Base-by-base conservation (phyloP, 2,113 vertebrate genomes). In the Sclerurus mexicanus region DNA sequence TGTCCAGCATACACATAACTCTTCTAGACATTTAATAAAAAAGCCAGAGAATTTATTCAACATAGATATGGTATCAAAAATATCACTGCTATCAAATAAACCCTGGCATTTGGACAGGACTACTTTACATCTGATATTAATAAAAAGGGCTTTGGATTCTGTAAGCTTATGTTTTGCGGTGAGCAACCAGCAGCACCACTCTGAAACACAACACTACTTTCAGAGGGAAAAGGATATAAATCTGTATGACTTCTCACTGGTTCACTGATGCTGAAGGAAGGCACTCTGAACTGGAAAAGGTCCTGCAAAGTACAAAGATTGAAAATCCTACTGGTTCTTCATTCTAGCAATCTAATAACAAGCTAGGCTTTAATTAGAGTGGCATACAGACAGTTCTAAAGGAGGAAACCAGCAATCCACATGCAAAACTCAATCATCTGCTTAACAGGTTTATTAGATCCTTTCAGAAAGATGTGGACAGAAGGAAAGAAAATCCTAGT, bases 101-200 rank as follows among this genome's bases (percentile, higher is more conserved):
- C 40, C 37, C 40, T 86, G 74, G 76, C 74, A 96, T 95, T 97
- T 97, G 93, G 96, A 95, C 93, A 97, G 80, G 84, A 72, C 73
- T 91, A 76, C 58, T 73, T 94, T 91, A 96, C 90, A 97, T 93
- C 95, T 97, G 92, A 68, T 89, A 27, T 74, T 96, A 96, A 97
- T 96, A 97, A 97, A 97, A 97, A 88, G 67, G 67, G 90, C 74
- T 95, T 96, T 95, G 82, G 88, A 89, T 91, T 96, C 89, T 93
- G 89, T 10, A 27, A n/a, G 69, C n/a, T 81, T 74, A 88, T 4
- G 39, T 88, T 90, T 77, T 91, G 90, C 1, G 1, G 58, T 67
- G 80, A 93, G 78, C 67, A 93, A 53, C 31, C 2, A 3, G 86
- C 60, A 90, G 75, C 60, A 39, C 39, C 62, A 31, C 73, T 89